These are phyloP conservation scores for Alligator sinensis DNA, from an alignment of 2,113 vertebrate species.

Conservation along the genomic window DNA sequence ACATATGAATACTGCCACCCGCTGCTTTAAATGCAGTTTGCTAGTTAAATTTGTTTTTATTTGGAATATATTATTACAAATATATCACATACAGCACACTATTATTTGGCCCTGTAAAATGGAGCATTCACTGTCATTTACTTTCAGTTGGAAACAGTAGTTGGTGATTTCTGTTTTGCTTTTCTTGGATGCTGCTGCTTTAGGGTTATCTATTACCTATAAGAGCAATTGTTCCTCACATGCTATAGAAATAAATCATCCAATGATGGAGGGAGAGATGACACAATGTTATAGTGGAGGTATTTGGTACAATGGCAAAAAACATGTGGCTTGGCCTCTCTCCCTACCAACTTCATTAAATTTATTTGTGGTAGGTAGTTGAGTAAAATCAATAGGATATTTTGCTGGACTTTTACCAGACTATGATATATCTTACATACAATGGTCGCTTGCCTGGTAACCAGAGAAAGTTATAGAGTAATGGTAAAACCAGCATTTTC, in stretches of 20 bases:
- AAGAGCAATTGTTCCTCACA: slow-evolving; percentile 11
- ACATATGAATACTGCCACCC: neutral
- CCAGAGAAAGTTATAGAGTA: neutral
- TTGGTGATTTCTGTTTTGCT: slow-evolving; percentile 37
- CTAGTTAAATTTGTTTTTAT: neutral
- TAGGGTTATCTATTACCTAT: slow-evolving; percentile 19
- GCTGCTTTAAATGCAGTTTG: slow-evolving; percentile 14
- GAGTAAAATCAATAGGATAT: slow-evolving; percentile 18
- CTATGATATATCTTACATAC: neutral
- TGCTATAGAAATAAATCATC: slow-evolving; percentile 36
- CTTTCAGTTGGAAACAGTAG: neutral
- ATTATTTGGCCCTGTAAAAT: neutral
- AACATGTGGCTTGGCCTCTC: neutral
- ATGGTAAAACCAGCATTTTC: neutral
- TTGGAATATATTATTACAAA: slow-evolving; percentile 10
- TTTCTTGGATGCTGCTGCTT: slow-evolving; percentile 35
- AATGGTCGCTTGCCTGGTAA: neutral
- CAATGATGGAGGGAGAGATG: neutral
- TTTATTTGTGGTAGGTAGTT: neutral
- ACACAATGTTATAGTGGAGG: neutral
- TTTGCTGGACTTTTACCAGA: neutral
- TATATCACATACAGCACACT: neutral
- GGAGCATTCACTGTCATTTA: neutral
- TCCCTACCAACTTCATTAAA: slow-evolving; percentile 18
- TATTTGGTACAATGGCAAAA: neutral